Evolutionary conservation across 2,797 vertebrate species (phyloP).

Genomic region (Esox lucius): DNA sequence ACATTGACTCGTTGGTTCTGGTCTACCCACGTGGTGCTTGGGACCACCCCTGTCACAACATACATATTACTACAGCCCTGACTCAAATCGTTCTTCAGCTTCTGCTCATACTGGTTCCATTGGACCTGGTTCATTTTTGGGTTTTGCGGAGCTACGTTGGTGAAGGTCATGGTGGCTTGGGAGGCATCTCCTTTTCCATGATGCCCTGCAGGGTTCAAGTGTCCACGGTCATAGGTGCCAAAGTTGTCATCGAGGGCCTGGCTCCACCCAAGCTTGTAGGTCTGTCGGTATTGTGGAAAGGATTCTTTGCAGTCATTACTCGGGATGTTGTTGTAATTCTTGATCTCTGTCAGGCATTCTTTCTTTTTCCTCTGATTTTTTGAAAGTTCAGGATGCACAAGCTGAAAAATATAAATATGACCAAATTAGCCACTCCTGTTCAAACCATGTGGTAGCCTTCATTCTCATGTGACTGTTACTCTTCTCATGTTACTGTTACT

Average conservation of each 20-base stretch:
- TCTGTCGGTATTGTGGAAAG: background rate
- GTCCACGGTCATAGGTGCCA: no score
- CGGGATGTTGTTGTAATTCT: background rate
- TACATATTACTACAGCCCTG: background rate
- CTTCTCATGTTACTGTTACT: background rate
- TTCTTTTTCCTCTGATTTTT: background rate
- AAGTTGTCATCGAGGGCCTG: no score
- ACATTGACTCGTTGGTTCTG: background rate
- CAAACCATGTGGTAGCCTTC: background rate
- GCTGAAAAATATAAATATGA: background rate
- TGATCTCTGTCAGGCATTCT: background rate
- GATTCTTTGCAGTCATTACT: background rate
- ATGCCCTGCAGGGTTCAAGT: no score
- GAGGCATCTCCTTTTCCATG: background rate
- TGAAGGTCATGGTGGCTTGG: background rate
- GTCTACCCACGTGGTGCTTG: no score
- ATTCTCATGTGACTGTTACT: background rate
- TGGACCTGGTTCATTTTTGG: accelerated
- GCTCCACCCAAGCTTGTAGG: background rate
- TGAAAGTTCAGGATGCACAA: background rate
- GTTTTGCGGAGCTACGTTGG: background rate
- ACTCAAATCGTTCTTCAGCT: background rate
- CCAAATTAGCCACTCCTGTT: background rate
- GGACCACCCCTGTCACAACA: no score
- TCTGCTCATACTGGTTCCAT: background rate